These are phyloP conservation scores for Kradibia gibbosae DNA, from an alignment of 1,140 invertebrate genomes.

Conservation along the genomic window DNA sequence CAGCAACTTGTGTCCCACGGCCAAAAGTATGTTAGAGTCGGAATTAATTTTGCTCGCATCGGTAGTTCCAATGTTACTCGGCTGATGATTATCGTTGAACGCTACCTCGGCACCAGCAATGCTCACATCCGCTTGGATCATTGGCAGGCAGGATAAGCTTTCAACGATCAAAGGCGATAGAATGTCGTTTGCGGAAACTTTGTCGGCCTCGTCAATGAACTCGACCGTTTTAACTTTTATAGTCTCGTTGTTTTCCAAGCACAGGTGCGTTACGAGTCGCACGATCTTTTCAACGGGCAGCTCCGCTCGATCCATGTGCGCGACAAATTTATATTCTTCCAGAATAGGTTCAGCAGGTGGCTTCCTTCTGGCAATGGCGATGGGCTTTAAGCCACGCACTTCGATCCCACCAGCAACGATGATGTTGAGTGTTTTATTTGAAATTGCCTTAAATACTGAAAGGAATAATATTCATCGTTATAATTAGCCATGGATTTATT, in stretches of 20 bases:
- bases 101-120: slow-evolving; percentile 63
- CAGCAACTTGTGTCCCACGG: slow-evolving; percentile 68
- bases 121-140: slow-evolving; percentile 76
- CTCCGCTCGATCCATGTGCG: slow-evolving; percentile 60
- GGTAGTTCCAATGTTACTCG: slow-evolving; percentile 74
- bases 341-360: slow-evolving; percentile 80
- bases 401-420: slow-evolving; percentile 84
- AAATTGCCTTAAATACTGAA: slow-evolving; percentile 70
- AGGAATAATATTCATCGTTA: neutral
- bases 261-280: slow-evolving; percentile 79
- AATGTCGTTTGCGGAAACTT: slow-evolving; percentile 72
- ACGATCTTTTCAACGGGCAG: slow-evolving; percentile 70
- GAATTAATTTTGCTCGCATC: slow-evolving; percentile 75
- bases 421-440: slow-evolving; percentile 67
- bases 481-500: too few species aligned
- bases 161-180: slow-evolving; percentile 71
- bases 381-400: slow-evolving; percentile 85
- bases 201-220: slow-evolving; percentile 73
- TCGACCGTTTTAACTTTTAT: slow-evolving; percentile 85
- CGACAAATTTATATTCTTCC: slow-evolving; percentile 76
- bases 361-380: slow-evolving; percentile 80
- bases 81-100: slow-evolving; percentile 72
- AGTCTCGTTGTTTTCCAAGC: slow-evolving; percentile 82
- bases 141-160: slow-evolving; percentile 74
- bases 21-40: slow-evolving; percentile 75